These are phyloP conservation scores for Punctoribates punctum DNA, from an alignment of 2,888 invertebrate species.

Conservation along the genomic window DNA sequence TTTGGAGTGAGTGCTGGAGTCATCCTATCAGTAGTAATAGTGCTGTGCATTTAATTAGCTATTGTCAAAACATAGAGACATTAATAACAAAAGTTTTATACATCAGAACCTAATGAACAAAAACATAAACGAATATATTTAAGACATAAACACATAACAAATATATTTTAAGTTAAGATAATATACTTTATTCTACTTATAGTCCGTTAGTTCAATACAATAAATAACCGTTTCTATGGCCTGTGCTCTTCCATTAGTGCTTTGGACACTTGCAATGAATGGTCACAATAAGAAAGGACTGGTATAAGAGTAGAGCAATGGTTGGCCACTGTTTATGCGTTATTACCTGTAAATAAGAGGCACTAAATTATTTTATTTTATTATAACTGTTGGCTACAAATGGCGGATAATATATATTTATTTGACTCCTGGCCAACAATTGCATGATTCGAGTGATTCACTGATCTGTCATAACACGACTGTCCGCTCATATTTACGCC, in stretches of 20 bases:
- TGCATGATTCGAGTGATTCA: slow-evolving; percentile 4
- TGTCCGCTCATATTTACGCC: not conserved
- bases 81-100: slow-evolving; percentile 7
- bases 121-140: not conserved
- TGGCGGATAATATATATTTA: not conserved
- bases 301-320: no score
- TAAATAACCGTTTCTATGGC: not conserved
- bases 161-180: not conserved
- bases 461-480: not conserved
- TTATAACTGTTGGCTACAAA: slow-evolving; percentile 5
- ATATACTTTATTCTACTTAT: not conserved
- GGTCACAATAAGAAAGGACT: no score
- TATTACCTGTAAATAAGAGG: slow-evolving; percentile 14
- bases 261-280: no score
- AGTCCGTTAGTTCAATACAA: no score
- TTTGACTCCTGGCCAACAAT: not conserved
- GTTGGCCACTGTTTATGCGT: not conserved
- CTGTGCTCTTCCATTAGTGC: not conserved
- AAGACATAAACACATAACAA: slow-evolving; percentile 7
- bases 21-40: not conserved
- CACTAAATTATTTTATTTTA: slow-evolving; percentile 21
- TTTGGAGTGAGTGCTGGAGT: not conserved
- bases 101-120: slow-evolving; percentile 6
- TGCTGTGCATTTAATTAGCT: slow-evolving; percentile 28
- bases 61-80: slow-evolving; percentile 13